phyloP scores from a whole-genome alignment of 2,888 invertebrate species.

The Morinoia aosen region DNA sequence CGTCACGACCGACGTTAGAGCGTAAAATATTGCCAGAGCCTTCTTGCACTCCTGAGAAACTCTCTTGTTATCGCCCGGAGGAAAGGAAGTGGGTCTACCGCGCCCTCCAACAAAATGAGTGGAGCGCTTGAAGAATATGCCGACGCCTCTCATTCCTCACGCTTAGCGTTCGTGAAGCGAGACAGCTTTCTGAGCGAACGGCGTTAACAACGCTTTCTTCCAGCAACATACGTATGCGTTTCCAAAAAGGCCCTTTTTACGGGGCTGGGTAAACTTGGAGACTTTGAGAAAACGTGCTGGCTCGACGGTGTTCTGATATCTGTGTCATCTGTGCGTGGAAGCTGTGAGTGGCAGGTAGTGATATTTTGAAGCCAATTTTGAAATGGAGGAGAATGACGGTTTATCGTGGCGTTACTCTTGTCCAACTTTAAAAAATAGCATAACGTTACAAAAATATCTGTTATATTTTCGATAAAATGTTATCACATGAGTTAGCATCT shows the following conservation, averaged over 20 bases:
- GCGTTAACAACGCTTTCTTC: neutral
- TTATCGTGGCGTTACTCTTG: no score
- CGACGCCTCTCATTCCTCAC: neutral
- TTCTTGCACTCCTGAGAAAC: neutral
- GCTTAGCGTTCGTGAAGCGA: neutral
- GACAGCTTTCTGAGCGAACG: neutral
- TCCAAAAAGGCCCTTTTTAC: no score
- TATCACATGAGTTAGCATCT: no score
- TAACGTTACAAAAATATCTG: no score
- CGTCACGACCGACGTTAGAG: neutral
- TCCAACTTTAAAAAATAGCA: no score
- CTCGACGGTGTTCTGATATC: neutral
- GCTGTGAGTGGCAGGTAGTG: no score
- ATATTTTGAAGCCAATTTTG: no score
- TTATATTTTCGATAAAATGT: no score
- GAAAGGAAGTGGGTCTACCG: neutral
- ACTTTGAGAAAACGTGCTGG: neutral
- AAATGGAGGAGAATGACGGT: no score
- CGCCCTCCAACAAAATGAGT: neutral
- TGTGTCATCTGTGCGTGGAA: no score
- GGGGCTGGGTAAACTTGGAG: no score
- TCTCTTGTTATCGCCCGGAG: neutral
- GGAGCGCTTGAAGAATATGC: neutral
- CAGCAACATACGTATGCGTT: neutral
- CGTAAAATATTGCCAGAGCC: constrained; percentile 20